A percentile compares a stretch with the other conserved stretches of the same genome.
Evolutionary conservation across 2,113 vertebrate genomes (phyloP).

Genomic region (Caranx ignobilis): DNA sequence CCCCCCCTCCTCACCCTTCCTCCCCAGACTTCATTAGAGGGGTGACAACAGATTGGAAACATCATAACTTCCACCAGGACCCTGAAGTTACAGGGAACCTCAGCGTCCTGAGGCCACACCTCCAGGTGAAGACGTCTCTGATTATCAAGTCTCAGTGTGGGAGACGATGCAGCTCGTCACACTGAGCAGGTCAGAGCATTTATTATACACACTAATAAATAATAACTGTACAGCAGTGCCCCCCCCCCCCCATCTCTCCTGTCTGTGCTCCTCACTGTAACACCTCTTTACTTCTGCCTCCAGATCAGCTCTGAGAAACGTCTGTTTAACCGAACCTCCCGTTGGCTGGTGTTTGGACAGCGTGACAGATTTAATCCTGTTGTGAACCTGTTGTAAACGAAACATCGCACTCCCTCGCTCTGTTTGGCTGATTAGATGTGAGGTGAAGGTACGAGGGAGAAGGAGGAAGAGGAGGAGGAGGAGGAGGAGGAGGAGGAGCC

Average conservation of each 20-base stretch:
- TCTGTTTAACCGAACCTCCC: slow-evolving; percentile 7
- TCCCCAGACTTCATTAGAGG: background rate
- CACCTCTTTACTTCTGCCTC: slow-evolving; percentile 4
- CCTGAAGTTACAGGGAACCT: background rate
- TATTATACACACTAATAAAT: too few relatives aligned
- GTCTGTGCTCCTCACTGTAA: background rate
- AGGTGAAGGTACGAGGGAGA: background rate
- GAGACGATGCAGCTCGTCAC: background rate
- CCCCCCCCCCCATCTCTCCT: too few relatives aligned
- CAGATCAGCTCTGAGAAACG: slow-evolving; percentile 16
- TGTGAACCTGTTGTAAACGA: background rate
- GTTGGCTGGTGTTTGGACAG: slow-evolving; percentile 15
- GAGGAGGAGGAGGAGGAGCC: too few relatives aligned
- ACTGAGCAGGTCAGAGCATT: background rate
- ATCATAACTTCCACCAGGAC: background rate
- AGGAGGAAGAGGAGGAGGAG: too few relatives aligned
- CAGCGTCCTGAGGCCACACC: background rate
- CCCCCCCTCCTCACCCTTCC: background rate
- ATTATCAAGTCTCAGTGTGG: background rate
- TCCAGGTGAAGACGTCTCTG: background rate
- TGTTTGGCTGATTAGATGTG: background rate
- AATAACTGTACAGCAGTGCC: too few relatives aligned
- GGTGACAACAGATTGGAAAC: slow-evolving; percentile 17
- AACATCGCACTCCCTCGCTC: background rate
- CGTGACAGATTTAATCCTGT: slow-evolving; percentile 11